Conservation (phyloP, 2,113 vertebrate species). For the Anoplopoma fimbria region DNA sequence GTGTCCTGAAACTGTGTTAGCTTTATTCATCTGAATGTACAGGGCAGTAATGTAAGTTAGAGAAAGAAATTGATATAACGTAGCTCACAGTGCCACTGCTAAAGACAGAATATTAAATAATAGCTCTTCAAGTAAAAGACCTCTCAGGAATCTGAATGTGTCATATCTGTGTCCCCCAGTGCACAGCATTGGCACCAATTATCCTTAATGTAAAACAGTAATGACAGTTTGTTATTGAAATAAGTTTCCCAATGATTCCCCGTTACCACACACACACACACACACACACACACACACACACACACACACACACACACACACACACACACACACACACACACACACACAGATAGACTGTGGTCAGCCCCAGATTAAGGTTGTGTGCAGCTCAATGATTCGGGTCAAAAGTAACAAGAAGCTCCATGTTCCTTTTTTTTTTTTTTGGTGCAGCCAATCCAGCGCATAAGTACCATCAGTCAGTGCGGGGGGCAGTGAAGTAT, state of each 20-base stretch:
- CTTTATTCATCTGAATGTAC: neutral
- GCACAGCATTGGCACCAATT: neutral
- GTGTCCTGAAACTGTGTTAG: neutral
- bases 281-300: neutral
- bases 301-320: neutral
- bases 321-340: neutral
- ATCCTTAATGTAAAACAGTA: slow-evolving; percentile 1
- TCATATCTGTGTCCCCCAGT: neutral
- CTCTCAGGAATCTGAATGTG: neutral
- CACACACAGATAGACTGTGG: neutral
- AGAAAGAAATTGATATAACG: neutral
- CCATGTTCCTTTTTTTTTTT: neutral
- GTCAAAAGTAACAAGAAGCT: neutral
- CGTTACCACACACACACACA: neutral
- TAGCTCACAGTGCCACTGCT: neutral
- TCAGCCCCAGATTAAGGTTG: slow-evolving; percentile 30
- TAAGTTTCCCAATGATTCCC: slow-evolving; percentile 20
- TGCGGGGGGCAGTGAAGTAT: neutral
- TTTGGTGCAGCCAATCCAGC: neutral
- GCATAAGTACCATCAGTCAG: neutral
- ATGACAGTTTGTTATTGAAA: slow-evolving; percentile 4
- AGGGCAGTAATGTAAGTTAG: neutral
- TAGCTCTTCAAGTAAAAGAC: neutral
- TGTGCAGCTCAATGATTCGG: slow-evolving; percentile 16
- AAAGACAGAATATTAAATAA: neutral